phyloP scores from a whole-genome alignment of 1,140 invertebrate genomes.

The Drosophila tropicalis region DNA sequence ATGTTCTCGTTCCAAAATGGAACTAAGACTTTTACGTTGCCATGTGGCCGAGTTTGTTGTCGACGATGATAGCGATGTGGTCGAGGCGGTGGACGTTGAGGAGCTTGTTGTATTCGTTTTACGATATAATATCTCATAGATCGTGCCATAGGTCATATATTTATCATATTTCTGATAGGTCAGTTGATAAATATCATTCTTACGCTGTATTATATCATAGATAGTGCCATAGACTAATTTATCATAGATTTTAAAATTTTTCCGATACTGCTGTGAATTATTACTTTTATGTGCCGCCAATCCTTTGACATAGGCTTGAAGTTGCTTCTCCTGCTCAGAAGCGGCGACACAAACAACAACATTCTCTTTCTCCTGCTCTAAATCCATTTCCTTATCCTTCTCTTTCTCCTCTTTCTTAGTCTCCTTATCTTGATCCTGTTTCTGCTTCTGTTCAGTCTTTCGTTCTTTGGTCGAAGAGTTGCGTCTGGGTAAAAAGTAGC shows the following conservation, averaged over 20 bases:
- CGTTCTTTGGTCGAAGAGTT: conserved; percentile 60
- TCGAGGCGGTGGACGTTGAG: background rate
- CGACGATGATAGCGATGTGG: conserved; percentile 6
- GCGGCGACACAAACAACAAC: background rate
- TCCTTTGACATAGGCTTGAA: conserved; percentile 42
- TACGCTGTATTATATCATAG: conserved; percentile 82
- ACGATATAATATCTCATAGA: conserved; percentile 81
- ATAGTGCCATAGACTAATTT: conserved; percentile 82
- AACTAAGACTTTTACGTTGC: conserved; percentile 75
- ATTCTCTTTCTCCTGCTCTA: background rate
- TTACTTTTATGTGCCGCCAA: conserved; percentile 11
- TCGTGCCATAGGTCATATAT: conserved; percentile 83
- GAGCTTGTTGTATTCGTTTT: conserved; percentile 54
- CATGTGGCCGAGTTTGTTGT: conserved; percentile 36
- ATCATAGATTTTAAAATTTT: conserved; percentile 81
- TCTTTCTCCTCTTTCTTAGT: background rate
- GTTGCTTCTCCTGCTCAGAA: conserved; percentile 37
- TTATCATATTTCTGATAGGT: conserved; percentile 82
- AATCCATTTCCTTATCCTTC: conserved; percentile 7
- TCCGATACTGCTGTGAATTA: conserved; percentile 54
- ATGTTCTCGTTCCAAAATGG: conserved; percentile 63
- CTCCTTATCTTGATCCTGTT: conserved; percentile 29
- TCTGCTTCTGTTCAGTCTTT: conserved; percentile 55
- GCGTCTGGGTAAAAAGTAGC: conserved; percentile 71
- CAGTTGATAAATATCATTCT: conserved; percentile 80